These are phyloP conservation scores for Alaudala cheleensis DNA, from an alignment of 2,113 vertebrate genomes.

Conservation along the genomic window DNA sequence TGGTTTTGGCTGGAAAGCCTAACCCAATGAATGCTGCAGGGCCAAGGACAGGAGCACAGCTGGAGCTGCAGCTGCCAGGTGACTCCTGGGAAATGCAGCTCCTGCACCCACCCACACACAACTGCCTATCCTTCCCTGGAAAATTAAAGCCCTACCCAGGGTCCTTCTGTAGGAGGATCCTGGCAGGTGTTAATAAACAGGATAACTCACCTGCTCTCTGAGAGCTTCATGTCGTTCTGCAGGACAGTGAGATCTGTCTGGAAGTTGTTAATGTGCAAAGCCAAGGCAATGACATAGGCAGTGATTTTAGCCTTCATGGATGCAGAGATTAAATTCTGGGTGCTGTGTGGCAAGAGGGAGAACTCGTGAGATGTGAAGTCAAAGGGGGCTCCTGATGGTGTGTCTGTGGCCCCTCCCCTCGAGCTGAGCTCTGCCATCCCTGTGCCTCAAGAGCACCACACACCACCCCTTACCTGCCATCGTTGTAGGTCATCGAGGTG, in stretches of 20 bases:
- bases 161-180: neutral
- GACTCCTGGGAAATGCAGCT: neutral
- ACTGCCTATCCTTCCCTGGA: no score
- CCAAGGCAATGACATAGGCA: conserved; percentile 66
- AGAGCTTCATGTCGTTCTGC: conserved; percentile 78
- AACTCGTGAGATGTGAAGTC: neutral
- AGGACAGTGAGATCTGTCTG: conserved; percentile 73
- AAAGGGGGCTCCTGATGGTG: neutral
- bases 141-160: neutral
- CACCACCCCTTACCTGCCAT: conserved; percentile 68
- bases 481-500: conserved; percentile 72
- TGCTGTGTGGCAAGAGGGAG: conserved; percentile 41
- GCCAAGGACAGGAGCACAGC: neutral
- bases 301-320: conserved; percentile 80
- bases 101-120: neutral
- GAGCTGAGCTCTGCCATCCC: neutral
- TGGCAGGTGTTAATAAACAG: neutral
- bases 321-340: conserved; percentile 75
- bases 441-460: neutral
- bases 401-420: neutral
- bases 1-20: neutral
- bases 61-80: neutral
- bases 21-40: neutral
- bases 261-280: conserved; percentile 78
- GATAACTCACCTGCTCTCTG: conserved; percentile 71